Base-by-base conservation (phyloP, 2,113 vertebrate species). In the Choloepus hoffmanni region DNA sequence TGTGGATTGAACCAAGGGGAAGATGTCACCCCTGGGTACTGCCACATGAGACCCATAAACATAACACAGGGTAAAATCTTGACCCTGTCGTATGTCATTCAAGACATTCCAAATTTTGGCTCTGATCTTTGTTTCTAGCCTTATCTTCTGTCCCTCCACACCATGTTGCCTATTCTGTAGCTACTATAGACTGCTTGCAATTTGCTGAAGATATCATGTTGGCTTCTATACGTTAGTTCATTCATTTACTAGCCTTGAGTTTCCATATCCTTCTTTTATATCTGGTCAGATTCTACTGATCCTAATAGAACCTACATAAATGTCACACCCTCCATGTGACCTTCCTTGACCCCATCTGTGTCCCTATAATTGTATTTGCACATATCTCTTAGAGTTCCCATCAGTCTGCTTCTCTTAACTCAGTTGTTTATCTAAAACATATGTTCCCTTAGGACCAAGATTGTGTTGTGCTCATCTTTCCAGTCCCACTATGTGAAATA, bases 381-480 rank as follows among this genome's bases (percentile, higher is more conserved):
- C 60, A 58, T n/a, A 45, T 91, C 30, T 92, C 68, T 28, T 14
- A 13, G 21, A 78, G 21, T 70, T 81, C 65, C 63, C n/a, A 77
- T 94, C n/a, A 14, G 2, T 65, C 87, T 95, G 72, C 28, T 93
- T 93, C 24, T 48, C 33, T 91, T 91, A 94, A 77, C 84, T 87
- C 92, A 84, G 85, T 85, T 65, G 50, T 88, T 88, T 84, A n/a
- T 95, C 85, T 90, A 96, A 70, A 65, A 67, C 18, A 43, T 92
- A 33, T 70, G 36, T 62, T 89, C 4, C 70, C 74, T 65, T 60
- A 53, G 21, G 30, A 76, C 83, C 58, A 65, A 63, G 67, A 74
- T 11, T 63, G 30, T 93, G 26, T 74, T 67, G 18, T 60, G 70
- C 19, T 87, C 58, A 60, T 83, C 28, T 85, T 65, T 90, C 1